Conservation (phyloP, 2,888 invertebrate species). For the Andrena bicolor region DNA sequence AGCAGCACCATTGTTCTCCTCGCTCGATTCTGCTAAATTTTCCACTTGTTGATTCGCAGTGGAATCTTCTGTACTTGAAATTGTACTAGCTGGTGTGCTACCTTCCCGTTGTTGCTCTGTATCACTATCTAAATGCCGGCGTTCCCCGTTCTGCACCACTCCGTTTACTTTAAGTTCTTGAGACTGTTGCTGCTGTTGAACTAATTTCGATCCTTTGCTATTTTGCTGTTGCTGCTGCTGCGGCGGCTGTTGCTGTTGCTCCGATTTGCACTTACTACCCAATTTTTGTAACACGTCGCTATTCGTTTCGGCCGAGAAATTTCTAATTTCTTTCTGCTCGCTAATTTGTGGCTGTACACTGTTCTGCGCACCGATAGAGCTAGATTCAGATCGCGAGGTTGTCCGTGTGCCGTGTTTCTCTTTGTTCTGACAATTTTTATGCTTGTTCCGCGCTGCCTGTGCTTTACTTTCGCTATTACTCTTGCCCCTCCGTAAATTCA, state of each 20-base stretch:
- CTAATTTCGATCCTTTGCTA: constrained; percentile 71
- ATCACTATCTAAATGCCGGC: constrained; percentile 81
- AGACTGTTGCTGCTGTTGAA: constrained; percentile 72
- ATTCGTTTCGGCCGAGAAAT: constrained; percentile 73
- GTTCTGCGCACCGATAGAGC: constrained; percentile 77
- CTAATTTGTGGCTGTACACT: constrained; percentile 74
- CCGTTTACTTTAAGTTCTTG: constrained; percentile 78
- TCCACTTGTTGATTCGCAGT: constrained; percentile 78
- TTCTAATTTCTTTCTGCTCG: constrained; percentile 79
- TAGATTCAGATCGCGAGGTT: constrained; percentile 84
- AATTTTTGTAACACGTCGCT: constrained; percentile 77
- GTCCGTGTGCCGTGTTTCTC: constrained; percentile 81
- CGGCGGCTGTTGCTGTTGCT: constrained; percentile 54
- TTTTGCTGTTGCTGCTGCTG: constrained; percentile 64
- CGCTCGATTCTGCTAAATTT: constrained; percentile 75
- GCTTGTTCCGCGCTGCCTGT: constrained; percentile 87
- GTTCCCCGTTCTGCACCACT: constrained; percentile 78
- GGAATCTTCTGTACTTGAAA: constrained; percentile 82
- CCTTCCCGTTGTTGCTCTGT: constrained; percentile 81
- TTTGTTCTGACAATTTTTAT: constrained; percentile 85
- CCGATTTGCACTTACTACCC: constrained; percentile 74
- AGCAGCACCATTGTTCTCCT: constrained; percentile 78
- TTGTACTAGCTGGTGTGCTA: constrained; percentile 82
- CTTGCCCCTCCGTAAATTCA: constrained; percentile 82
- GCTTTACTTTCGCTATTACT: constrained; percentile 84